phyloP scores from a whole-genome alignment of 2,113 vertebrate genomes.

The Platycercus adscitus region DNA sequence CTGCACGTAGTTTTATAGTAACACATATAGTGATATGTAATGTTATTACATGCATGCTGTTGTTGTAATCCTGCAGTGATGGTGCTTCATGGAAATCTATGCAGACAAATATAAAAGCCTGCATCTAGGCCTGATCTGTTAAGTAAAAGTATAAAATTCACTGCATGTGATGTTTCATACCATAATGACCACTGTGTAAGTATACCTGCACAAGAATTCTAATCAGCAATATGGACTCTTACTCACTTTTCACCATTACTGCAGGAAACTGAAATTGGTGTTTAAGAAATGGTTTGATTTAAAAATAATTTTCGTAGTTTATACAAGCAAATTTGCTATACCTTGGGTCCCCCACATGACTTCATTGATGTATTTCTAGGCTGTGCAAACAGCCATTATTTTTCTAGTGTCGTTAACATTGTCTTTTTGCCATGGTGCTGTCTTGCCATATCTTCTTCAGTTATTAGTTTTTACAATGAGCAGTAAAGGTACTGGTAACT shows the following conservation, averaged over 20 bases:
- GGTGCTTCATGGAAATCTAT: background rate
- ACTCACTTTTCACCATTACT: background rate
- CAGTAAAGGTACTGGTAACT: background rate
- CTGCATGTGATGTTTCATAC: background rate
- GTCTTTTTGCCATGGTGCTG: conserved; percentile 11
- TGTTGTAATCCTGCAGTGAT: background rate
- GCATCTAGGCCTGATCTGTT: background rate
- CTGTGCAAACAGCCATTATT: background rate
- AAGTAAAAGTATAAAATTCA: background rate
- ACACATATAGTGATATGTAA: background rate
- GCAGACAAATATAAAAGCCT: background rate
- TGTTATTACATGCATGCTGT: background rate
- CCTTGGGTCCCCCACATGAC: background rate
- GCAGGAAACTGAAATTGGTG: background rate
- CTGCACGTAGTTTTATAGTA: background rate
- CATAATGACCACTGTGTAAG: fast-evolving
- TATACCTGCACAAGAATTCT: background rate
- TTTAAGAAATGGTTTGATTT: background rate
- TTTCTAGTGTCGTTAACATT: conserved; percentile 31
- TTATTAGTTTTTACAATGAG: conserved; percentile 4
- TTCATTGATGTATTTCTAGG: background rate
- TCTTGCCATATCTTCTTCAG: background rate
- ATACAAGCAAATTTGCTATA: background rate
- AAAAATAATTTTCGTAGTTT: background rate
- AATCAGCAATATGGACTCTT: background rate